Percentiles rank a stretch among this genome's conserved stretches.
phyloP scores from a whole-genome alignment of 2,797 vertebrate genomes.

The Acropternis orthonyx region DNA sequence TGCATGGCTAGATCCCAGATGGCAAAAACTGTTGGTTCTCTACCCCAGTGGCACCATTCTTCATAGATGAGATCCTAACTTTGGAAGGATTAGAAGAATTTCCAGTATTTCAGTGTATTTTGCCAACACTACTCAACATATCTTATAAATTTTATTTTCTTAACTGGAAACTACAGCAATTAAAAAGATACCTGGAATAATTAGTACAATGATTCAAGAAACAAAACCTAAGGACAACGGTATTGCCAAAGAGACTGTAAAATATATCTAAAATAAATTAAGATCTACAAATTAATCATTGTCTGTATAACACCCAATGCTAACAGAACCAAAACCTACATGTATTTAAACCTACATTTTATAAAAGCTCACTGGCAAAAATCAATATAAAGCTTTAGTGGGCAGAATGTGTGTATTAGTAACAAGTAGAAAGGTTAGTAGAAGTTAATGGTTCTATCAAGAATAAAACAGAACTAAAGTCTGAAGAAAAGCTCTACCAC shows the following conservation, averaged over 20 bases:
- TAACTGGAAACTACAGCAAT: background rate
- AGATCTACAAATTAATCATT: conserved; percentile 65
- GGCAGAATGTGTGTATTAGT: conserved; percentile 87
- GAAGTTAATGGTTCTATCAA: conserved; percentile 94
- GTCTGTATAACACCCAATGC: conserved; percentile 15
- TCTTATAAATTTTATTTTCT: background rate
- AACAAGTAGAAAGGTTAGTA: conserved; percentile 89
- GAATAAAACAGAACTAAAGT: conserved; percentile 89
- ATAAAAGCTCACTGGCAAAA: conserved; percentile 74
- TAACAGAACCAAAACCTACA: conserved; percentile 44
- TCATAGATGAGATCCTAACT: background rate
- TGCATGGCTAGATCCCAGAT: background rate
- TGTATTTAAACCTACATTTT: conserved; percentile 77
- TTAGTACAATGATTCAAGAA: background rate
- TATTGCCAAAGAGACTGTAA: background rate
- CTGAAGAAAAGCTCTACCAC: conserved; percentile 89
- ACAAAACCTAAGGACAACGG: background rate
- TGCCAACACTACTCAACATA: background rate
- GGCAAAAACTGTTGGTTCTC: background rate
- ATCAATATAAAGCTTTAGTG: conserved; percentile 91
- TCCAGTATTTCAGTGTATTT: background rate
- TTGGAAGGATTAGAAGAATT: background rate
- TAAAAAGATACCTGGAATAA: background rate
- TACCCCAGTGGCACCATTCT: background rate
- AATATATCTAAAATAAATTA: conserved; percentile 30